Evolutionary conservation across 2,888 invertebrate species (phyloP).

Genomic region (Disparrhopalites patrizii): DNA sequence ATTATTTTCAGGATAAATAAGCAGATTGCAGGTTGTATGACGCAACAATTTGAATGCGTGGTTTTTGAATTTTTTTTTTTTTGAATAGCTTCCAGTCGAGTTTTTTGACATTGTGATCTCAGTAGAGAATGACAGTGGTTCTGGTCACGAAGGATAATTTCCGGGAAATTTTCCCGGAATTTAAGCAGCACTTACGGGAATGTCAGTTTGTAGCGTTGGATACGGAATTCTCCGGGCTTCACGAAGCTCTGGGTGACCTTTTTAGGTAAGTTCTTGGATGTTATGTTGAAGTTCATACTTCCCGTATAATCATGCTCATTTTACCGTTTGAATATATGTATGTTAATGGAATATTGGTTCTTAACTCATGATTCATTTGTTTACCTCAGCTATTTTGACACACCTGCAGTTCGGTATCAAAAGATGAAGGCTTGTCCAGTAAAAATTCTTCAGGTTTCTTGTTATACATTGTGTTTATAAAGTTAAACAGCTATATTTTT

Average conservation of each 20-base stretch:
- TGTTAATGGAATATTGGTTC: neutral
- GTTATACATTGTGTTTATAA: no score
- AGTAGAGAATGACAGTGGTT: conserved; percentile 54
- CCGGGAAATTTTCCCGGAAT: conserved; percentile 56
- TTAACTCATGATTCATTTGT: neutral
- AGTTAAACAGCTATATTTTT: no score
- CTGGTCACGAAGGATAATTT: conserved; percentile 64
- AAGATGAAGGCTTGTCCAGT: conserved; percentile 52
- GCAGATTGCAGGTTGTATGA: no score
- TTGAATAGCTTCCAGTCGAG: no score
- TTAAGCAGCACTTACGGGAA: conserved; percentile 58
- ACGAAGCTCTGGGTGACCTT: conserved; percentile 54
- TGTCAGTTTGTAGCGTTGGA: conserved; percentile 66
- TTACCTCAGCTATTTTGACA: conserved; percentile 60
- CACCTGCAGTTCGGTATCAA: conserved; percentile 56
- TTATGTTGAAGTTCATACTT: neutral
- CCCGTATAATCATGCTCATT: neutral
- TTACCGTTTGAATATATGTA: neutral
- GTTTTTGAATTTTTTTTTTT: no score
- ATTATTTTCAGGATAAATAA: no score
- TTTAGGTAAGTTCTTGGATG: conserved; percentile 54
- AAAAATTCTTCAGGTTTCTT: conserved; percentile 22
- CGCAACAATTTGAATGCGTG: no score
- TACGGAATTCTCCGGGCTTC: conserved; percentile 66
- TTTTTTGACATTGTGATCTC: no score